phyloP scores from a whole-genome alignment of 1,140 invertebrate genomes.

The Eueides isabella region DNA sequence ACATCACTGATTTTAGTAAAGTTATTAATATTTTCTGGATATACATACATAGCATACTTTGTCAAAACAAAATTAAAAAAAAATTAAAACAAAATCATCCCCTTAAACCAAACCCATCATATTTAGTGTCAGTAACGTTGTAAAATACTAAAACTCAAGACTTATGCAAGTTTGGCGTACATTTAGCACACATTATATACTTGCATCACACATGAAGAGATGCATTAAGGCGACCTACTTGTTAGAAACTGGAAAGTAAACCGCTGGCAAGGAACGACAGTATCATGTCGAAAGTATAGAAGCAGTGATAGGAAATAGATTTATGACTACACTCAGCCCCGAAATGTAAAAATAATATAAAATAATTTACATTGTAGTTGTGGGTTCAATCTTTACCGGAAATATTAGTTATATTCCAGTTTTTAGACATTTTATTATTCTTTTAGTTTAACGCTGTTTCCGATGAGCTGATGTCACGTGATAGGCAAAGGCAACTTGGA shows the following conservation, averaged over 20 bases:
- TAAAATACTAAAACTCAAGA: neutral
- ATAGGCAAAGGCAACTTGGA: no score
- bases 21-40: no score
- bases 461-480: no score
- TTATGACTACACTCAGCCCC: slow-evolving; percentile 18
- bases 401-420: neutral
- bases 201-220: slow-evolving; percentile 22
- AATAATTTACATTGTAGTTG: neutral
- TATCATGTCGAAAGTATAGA: slow-evolving; percentile 16
- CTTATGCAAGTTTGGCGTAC: neutral
- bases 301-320: slow-evolving; percentile 27
- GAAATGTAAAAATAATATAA: neutral
- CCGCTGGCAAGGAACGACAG: slow-evolving; percentile 23
- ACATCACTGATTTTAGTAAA: no score
- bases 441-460: no score
- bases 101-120: no score
- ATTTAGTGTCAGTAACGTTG: neutral
- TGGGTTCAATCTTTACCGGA: neutral
- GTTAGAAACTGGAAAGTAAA: slow-evolving; percentile 26
- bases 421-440: no score
- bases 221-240: slow-evolving; percentile 37
- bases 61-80: no score
- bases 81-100: no score
- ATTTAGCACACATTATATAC: slow-evolving; percentile 24
- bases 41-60: no score